Percentiles rank a stretch among this genome's conserved stretches.
Conservation (phyloP, 2,888 invertebrate species). For the Slavum lentiscoides region DNA sequence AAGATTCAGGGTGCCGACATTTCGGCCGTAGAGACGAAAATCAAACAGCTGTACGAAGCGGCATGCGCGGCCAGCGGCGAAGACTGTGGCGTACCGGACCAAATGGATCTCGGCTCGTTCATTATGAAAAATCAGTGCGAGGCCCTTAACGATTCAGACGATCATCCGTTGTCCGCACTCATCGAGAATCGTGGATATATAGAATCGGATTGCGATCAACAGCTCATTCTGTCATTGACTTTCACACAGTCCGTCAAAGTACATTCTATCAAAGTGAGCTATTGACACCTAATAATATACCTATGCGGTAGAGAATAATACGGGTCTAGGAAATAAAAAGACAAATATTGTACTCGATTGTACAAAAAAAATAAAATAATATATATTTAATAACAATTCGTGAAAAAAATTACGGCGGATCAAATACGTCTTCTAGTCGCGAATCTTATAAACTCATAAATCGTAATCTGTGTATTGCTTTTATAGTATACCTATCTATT, state of each 20-base stretch:
- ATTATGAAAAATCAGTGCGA: slow-evolving; percentile 89
- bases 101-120: slow-evolving; percentile 88
- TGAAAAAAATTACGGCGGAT: no score
- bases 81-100: slow-evolving; percentile 69
- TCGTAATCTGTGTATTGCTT: no score
- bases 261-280: slow-evolving; percentile 78
- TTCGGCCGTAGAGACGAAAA: slow-evolving; percentile 79
- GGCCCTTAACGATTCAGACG: slow-evolving; percentile 93
- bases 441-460: no score
- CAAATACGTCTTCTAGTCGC: no score
- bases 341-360: no score
- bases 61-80: slow-evolving; percentile 69
- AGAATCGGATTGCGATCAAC: slow-evolving; percentile 93
- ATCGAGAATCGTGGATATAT: slow-evolving; percentile 71
- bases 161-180: slow-evolving; percentile 79
- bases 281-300: background rate
- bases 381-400: no score
- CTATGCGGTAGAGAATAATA: no score
- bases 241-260: slow-evolving; percentile 92
- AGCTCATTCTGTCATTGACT: slow-evolving; percentile 81
- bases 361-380: no score
- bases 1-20: slow-evolving; percentile 87
- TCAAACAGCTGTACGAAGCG: slow-evolving; percentile 77
- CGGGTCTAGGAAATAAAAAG: no score
- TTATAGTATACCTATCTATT: no score